Percentiles rank a stretch among this genome's conserved stretches.
Evolutionary conservation across 2,888 invertebrate genomes (phyloP).

Genomic region (Drosophila lutescens): DNA sequence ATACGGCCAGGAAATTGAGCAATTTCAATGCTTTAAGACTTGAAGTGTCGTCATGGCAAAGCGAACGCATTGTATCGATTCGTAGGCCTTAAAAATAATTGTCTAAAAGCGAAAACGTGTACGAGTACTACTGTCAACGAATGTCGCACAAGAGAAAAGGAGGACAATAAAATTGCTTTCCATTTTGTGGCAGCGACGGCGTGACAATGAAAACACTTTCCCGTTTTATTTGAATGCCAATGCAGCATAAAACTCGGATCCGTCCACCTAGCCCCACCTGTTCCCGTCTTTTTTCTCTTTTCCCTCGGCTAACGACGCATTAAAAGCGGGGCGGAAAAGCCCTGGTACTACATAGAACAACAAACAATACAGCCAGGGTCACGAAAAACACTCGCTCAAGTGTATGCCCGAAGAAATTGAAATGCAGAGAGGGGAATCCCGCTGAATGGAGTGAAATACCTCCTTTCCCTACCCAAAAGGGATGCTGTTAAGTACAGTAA

Average conservation of each 20-base stretch:
- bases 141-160: constrained; percentile 38
- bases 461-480: not conserved
- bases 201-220: constrained; percentile 51
- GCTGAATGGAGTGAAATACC: not conserved
- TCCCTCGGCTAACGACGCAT: constrained; percentile 23
- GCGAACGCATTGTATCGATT: constrained; percentile 25
- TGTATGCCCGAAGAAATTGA: constrained; percentile 25
- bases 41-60: constrained; percentile 9
- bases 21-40: constrained; percentile 12
- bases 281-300: not conserved
- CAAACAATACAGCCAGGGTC: constrained; percentile 37
- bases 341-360: constrained; percentile 33
- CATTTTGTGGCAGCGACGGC: constrained; percentile 44
- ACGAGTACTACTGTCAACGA: constrained; percentile 34
- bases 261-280: constrained; percentile 2
- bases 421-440: constrained; percentile 15
- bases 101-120: constrained; percentile 50
- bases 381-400: constrained; percentile 25
- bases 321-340: constrained; percentile 20
- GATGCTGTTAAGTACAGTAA: constrained; percentile 12
- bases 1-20: not conserved
- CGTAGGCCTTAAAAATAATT: constrained; percentile 39
- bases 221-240: constrained; percentile 43
- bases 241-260: constrained; percentile 47
- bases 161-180: constrained; percentile 49